These are phyloP conservation scores for Saturnia pavonia DNA, from an alignment of 2,888 invertebrate genomes.

Conservation along the genomic window DNA sequence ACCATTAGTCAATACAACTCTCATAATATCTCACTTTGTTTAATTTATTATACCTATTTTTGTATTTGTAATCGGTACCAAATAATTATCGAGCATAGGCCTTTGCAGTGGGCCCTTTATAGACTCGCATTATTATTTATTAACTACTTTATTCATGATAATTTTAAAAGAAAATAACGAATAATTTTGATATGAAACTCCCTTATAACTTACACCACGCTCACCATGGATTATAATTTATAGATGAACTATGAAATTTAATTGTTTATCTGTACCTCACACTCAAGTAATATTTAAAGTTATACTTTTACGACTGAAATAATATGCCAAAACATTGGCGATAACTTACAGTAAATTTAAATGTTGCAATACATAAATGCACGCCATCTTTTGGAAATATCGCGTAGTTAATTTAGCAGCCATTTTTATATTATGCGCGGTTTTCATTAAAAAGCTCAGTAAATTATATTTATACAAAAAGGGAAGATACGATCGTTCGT, in stretches of 20 bases:
- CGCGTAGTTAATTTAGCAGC: not conserved
- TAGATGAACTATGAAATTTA: constrained; percentile 45
- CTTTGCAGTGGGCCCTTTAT: too few species aligned
- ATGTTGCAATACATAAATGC: not conserved
- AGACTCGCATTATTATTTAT: too few species aligned
- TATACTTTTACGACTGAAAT: constrained; percentile 22
- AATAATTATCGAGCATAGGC: too few species aligned
- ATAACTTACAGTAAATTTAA: not conserved
- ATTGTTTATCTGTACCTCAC: constrained; percentile 48
- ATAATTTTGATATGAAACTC: not conserved
- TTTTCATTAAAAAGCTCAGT: too few species aligned
- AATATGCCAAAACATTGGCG: constrained; percentile 9
- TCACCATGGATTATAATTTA: constrained; percentile 33
- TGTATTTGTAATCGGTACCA: too few species aligned
- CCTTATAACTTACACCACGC: constrained; percentile 24
- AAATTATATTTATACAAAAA: too few species aligned
- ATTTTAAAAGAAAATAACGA: too few species aligned
- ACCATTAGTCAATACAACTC: too few species aligned
- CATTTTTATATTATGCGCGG: not conserved
- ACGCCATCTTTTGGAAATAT: not conserved
- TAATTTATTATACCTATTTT: too few species aligned
- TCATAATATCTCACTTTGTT: too few species aligned
- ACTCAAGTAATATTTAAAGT: constrained; percentile 41
- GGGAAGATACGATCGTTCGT: too few species aligned
- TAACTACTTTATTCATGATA: too few species aligned